Base-by-base conservation (phyloP, 1,140 invertebrate genomes). In the Parapsyche elsis region DNA sequence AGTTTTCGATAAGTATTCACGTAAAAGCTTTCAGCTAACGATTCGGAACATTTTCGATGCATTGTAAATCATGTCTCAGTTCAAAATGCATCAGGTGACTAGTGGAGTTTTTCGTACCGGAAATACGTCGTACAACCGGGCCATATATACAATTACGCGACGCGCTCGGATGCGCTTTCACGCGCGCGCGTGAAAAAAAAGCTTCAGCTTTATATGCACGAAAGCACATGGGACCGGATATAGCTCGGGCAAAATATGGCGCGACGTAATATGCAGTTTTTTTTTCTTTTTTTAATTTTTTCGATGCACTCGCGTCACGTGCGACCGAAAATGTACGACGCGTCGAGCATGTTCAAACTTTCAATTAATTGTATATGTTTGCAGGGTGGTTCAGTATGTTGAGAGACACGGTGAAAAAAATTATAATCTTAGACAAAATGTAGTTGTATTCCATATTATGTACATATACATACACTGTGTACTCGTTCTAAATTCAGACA, bases 1-100 rank as follows among this genome's bases (percentile, higher is more conserved):
- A n/a, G n/a, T n/a, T n/a, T n/a, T n/a, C n/a, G n/a, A n/a, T n/a
- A n/a, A n/a, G n/a, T n/a, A n/a, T n/a, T n/a, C n/a, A n/a, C n/a
- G n/a, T n/a, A n/a, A n/a, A n/a, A n/a, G n/a, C n/a, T n/a, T n/a
- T n/a, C n/a, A n/a, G n/a, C 30, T 38, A 38, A 38, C 30, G 30
- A 38, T 38, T 38, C 30, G 7, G 30, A 38, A 38, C 30, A 7
- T 38, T 38, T 38, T 38, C 30, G 1, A 19, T 53, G 49, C 16
- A n/a, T 14, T 19, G 16, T 61, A 61, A 61, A 61, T 61, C 57
- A 7, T n/a, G 30, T 4, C 30, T 19, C 57, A 21, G 57, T 9
- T 61, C 57, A 49, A 74, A 74, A 38, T 74, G 71, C 45, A 74
- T 30, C 71, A 74, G 71, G 71, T 74, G 71, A 44, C 49, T 9